Base-by-base conservation (phyloP, 2,113 vertebrate genomes). In the Clarias gariepinus region DNA sequence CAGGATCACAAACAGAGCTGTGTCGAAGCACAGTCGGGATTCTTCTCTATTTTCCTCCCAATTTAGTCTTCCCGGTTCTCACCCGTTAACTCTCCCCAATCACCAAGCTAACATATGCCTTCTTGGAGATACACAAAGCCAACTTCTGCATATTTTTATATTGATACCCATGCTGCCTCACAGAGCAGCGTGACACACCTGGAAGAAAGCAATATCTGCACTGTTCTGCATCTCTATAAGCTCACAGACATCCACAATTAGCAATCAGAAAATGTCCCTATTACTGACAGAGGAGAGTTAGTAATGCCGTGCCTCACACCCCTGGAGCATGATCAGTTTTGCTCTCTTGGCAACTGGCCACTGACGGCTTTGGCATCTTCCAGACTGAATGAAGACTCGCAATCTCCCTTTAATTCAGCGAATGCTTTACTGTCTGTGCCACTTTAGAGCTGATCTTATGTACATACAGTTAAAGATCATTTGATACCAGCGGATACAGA, bases 1-100 rank as follows among this genome's bases (percentile, higher is more conserved):
- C n/a, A 28, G 23, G 21, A 76, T 53, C 68, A 77, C 28, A 77
- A 71, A 68, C n/a, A 82, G 82, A 81, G 84, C 28, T 55, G 74
- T 85, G 60, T 52, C 55, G 52, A 78, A 10, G 78, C 47, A 57
- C 28, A 3, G 12, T 66, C 61, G 68, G 9, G 53, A n/a, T 78
- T 57, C 13, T 57, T 11, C 28, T 16, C 33, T 13, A 23, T 74
- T 74, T 74, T 52, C 21, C 52, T 2, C 68, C 7, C 30, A 36
- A n/a, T 71, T 7, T 71, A 18, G 30, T 36, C 18, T 36, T 71
- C 7, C 36, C 36, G 0, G 21, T 47, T 74, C 12, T 11, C 71
- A 47, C 10, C 10, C 6, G 2, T 3, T 47, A 71, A 71, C 68
- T 71, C 15, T 19, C 16, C 68, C 41, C 10, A 19, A 36, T 71